Conservation (phyloP, 1,140 invertebrate genomes). For the Pemphigus obesinymphae region DNA sequence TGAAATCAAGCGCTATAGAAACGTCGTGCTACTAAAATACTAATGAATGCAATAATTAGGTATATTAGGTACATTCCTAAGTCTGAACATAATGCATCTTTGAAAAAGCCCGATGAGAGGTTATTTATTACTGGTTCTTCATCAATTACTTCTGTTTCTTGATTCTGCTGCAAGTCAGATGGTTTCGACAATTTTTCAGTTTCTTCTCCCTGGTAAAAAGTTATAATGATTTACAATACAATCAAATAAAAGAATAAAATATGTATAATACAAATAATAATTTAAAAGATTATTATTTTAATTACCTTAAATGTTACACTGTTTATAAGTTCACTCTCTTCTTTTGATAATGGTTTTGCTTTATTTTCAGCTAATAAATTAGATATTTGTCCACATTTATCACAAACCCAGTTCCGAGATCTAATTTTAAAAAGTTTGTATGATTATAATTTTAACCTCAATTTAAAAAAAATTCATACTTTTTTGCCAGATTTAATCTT, state of each 20-base stretch:
- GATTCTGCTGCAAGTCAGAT: neutral
- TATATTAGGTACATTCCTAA: constrained; percentile 28
- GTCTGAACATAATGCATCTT: constrained; percentile 19
- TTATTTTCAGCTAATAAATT: constrained; percentile 51
- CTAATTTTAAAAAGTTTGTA: constrained; percentile 45
- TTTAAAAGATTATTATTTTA: neutral
- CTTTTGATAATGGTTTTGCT: constrained; percentile 51
- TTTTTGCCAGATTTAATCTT: constrained; percentile 73
- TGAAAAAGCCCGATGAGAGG: neutral
- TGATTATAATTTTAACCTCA: too few species aligned
- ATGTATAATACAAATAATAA: too few species aligned
- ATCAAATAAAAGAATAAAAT: too few species aligned
- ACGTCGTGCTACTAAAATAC: constrained; percentile 27
- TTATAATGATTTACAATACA: neutral
- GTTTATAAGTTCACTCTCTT: constrained; percentile 53
- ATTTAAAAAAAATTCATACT: constrained; percentile 56
- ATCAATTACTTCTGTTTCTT: neutral
- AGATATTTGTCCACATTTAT: constrained; percentile 57
- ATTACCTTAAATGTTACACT: constrained; percentile 53
- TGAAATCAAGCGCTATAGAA: constrained; percentile 27
- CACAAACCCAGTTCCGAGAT: constrained; percentile 58
- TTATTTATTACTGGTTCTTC: neutral
- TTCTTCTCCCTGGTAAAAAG: constrained; percentile 10
- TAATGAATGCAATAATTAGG: constrained; percentile 29
- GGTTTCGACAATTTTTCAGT: neutral